Conservation (phyloP, 2,888 invertebrate species). For the Anorthoa munda region DNA sequence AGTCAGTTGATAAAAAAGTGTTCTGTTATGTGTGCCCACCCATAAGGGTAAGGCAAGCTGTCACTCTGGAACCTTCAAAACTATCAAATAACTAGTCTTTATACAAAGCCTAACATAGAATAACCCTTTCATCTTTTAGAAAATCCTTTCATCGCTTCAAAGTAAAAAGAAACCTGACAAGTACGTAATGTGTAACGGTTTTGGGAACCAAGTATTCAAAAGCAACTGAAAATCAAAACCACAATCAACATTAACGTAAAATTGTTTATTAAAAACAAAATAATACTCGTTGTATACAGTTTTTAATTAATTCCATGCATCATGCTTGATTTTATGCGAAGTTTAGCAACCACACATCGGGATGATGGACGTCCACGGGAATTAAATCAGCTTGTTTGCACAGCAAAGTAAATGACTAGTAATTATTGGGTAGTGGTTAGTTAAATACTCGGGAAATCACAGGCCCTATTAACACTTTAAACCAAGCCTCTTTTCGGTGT, state of each 20-base stretch:
- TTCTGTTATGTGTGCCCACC: background rate
- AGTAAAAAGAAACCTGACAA: background rate
- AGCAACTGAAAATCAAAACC: background rate
- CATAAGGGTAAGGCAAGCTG: background rate
- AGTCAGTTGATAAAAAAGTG: background rate
- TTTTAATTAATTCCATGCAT: constrained; percentile 40
- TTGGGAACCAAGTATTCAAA: background rate
- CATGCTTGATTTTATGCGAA: constrained; percentile 23
- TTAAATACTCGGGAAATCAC: constrained; percentile 49
- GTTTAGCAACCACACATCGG: constrained; percentile 34
- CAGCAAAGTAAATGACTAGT: constrained; percentile 55
- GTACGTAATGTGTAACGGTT: no score
- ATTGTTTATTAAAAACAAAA: constrained; percentile 15
- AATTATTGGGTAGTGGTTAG: constrained; percentile 57
- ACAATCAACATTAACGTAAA: background rate
- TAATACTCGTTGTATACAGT: background rate
- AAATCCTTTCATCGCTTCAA: background rate
- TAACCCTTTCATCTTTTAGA: constrained; percentile 4
- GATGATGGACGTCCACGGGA: constrained; percentile 35
- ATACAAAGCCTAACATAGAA: background rate
- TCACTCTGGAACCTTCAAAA: background rate
- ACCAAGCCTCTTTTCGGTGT: constrained; percentile 27
- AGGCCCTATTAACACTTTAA: constrained; percentile 32
- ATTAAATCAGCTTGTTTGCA: constrained; percentile 54
- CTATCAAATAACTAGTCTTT: constrained; percentile 1